A percentile compares a stretch with the other conserved stretches of the same genome.
Conservation (phyloP, 2,797 vertebrate species). For the Onychomys torridus region DNA sequence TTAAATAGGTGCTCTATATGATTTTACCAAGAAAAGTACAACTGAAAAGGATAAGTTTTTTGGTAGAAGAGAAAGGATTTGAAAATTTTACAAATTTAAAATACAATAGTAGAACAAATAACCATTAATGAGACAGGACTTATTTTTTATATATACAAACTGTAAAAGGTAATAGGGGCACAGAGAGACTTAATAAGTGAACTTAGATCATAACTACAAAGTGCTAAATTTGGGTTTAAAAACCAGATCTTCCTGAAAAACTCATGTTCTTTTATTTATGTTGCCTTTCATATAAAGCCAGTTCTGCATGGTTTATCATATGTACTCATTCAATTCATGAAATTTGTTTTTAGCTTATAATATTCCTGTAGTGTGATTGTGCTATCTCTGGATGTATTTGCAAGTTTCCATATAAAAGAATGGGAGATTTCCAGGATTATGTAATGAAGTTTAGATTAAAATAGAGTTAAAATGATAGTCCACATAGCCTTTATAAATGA, state of each 20-base stretch:
- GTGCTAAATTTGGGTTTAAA: not conserved
- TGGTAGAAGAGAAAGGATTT: not conserved
- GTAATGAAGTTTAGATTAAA: not conserved
- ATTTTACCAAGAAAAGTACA: not conserved
- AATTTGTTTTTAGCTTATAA: not conserved
- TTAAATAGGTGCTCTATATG: not conserved
- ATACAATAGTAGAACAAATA: not conserved
- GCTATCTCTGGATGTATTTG: not conserved
- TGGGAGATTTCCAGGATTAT: not conserved
- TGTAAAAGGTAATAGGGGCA: not conserved
- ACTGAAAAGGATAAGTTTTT: not conserved
- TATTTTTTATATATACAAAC: not conserved
- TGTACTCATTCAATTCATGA: not conserved
- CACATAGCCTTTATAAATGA: not conserved
- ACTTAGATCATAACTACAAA: not conserved
- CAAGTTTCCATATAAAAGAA: not conserved
- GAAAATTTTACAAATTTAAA: not conserved
- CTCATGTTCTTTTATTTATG: not conserved
- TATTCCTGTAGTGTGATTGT: not conserved
- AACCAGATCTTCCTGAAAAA: not conserved
- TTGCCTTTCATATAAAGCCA: not conserved
- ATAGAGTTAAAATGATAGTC: not conserved
- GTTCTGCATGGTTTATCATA: not conserved
- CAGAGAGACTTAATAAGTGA: not conserved
- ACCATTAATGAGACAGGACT: not conserved